Evolutionary conservation across 2,113 vertebrate genomes (phyloP), one percentile per base, ranked within the genome.

Genomic region (Megalops atlanticus): DNA sequence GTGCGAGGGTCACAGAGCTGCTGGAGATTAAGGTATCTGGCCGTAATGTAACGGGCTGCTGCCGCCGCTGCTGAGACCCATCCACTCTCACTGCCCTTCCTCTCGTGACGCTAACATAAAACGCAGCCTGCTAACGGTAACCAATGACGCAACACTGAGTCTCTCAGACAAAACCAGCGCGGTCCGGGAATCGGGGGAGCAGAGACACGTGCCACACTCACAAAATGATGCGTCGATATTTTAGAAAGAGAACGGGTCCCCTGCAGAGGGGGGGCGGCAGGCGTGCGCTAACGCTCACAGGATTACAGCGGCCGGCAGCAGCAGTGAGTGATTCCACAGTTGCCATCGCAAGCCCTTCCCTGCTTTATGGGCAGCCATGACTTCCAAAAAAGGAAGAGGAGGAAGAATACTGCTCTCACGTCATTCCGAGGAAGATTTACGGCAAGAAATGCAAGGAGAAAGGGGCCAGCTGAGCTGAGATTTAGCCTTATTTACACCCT

Each of bases 171-270:
- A 64, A 39, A 78, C 47, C 43, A 21, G 76, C 14, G 64, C 40
- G 39, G 5, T 14, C 12, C 39, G 12, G 15, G n/a, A 24, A 36
- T 71, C 31, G 36, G 71, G 40, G 1, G 52, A n/a, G 52, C 3
- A 4, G 52, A 58, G 14, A 6, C 14, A 14, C 14, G 43, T 45
- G 43, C 43, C 43, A 45, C 14, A 6, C 43, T 45, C 43, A 45
- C 43, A 68, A 78, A 36, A 33, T 49, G 47, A 78, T 78, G 54
- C 40, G 69, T 41, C 77, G 39, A 54, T 49, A 54, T 77, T 35
- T 38, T 77, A 77, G 39, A 77, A 45, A 1, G 33, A 36, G 49
- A 10, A 31, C 10, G 10, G 21, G 35, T 33, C 12, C 31, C 6
- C 21, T 11, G 47, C n/a, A 36, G 54, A 27, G n/a, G 15, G 7